Percentiles rank a stretch among this genome's conserved stretches.
These are phyloP conservation scores for Lucilia sericata DNA, from an alignment of 1,140 invertebrate genomes.

Conservation along the genomic window DNA sequence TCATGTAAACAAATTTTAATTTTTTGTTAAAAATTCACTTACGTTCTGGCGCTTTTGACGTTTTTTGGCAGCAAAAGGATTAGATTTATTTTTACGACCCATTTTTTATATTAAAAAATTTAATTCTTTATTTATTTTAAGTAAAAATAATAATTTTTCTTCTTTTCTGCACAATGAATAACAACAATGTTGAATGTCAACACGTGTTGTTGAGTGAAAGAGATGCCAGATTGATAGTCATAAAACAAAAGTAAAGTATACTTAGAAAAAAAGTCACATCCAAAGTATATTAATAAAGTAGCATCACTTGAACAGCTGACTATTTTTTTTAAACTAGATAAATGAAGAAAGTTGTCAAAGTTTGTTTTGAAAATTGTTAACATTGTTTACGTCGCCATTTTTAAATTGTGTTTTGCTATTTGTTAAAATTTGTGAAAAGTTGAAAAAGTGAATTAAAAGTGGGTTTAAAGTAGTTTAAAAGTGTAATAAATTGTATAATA, in stretches of 20 bases:
- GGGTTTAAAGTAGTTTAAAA: no score
- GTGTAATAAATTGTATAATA: no score
- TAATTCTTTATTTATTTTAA: background rate
- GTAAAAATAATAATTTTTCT: background rate
- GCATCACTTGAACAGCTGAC: no score
- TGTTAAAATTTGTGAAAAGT: no score
- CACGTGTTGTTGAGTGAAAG: background rate
- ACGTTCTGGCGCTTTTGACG: slow-evolving; percentile 61
- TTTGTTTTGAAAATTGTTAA: no score
- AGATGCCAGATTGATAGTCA: background rate
- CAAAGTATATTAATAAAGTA: no score
- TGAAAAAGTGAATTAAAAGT: no score
- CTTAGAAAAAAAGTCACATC: background rate
- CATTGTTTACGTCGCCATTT: no score
- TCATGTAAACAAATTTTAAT: background rate
- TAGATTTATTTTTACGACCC: slow-evolving; percentile 60
- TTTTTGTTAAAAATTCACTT: slow-evolving; percentile 22
- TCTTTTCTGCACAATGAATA: background rate
- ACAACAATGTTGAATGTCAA: slow-evolving; percentile 17
- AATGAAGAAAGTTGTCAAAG: no score
- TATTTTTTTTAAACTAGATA: no score
- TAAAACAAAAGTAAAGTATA: background rate
- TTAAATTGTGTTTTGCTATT: no score
- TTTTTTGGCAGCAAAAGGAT: slow-evolving; percentile 64
- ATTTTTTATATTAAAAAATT: slow-evolving; percentile 48